phyloP scores from a whole-genome alignment of 2,113 vertebrate genomes.

The Sus scrofa region T2T-Sscrofa CM000825.6:83883501-83884000 shows the following conservation, averaged over 20 bases:
- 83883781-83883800: not conserved
- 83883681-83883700: not conserved
- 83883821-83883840: not conserved
- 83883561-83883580: not conserved
- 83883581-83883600: not conserved
- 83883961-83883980: not conserved
- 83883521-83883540: not conserved
- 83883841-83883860: not conserved
- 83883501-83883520: not conserved
- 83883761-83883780: not conserved
- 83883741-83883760: not conserved
- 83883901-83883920: not conserved
- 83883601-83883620: not conserved
- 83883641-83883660: no score
- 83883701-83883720: not conserved
- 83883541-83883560: not conserved
- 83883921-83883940: not conserved
- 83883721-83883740: not conserved
- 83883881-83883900: not conserved
- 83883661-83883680: no score
- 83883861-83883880: not conserved
- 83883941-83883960: not conserved
- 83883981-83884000: not conserved
- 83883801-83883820: not conserved
- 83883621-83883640: no score